These are phyloP conservation scores for Eilema depressum DNA, from an alignment of 2,888 invertebrate genomes.

Conservation along the genomic window DNA sequence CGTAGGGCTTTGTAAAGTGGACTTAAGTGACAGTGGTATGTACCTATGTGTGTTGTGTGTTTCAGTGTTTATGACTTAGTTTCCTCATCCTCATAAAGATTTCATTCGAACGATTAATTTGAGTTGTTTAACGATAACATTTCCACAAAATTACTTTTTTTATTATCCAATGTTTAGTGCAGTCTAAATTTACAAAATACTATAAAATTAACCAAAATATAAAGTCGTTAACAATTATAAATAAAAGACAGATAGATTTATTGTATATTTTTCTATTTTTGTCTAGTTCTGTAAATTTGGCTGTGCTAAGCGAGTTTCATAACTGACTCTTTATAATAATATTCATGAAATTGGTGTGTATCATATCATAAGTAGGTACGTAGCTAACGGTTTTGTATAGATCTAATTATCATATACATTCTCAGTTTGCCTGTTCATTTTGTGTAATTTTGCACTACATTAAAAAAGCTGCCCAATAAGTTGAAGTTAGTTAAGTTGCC, in stretches of 20 bases:
- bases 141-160: neutral
- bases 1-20: conserved; percentile 6
- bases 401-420: neutral
- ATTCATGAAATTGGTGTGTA: neutral
- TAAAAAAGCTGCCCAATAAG: neutral
- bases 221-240: too few relatives aligned
- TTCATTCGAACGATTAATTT: too few relatives aligned
- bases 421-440: neutral
- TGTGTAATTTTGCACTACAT: neutral
- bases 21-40: conserved; percentile 9
- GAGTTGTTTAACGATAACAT: neutral
- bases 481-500: too few relatives aligned
- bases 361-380: too few relatives aligned
- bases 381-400: neutral
- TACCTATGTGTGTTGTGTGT: neutral
- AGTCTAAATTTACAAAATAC: neutral
- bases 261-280: neutral
- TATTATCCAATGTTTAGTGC: neutral
- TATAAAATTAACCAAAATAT: neutral
- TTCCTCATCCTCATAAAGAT: neutral
- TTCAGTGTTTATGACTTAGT: neutral
- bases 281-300: conserved; percentile 1
- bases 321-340: neutral
- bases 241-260: neutral
- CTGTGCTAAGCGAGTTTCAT: neutral